Percentiles rank a stretch among this genome's conserved stretches.
Evolutionary conservation across 2,113 vertebrate genomes (phyloP).

Genomic region (Xenopus laevis): DNA sequence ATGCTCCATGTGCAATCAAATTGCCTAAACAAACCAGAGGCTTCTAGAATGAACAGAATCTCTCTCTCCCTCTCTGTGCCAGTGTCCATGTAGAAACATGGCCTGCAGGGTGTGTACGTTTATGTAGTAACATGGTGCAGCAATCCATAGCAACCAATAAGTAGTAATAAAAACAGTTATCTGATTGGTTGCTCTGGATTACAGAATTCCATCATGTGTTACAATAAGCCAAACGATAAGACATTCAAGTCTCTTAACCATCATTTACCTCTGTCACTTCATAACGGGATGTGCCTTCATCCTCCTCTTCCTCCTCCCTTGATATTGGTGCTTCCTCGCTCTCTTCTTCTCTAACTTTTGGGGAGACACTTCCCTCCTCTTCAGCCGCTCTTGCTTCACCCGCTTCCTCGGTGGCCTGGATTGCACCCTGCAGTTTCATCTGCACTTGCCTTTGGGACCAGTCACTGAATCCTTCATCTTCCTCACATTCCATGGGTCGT

Average conservation of each 20-base stretch:
- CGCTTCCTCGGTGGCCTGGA: slow-evolving; percentile 37
- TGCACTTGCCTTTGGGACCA: slow-evolving; percentile 69
- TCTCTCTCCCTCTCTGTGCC: too few species aligned
- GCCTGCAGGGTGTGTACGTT: too few species aligned
- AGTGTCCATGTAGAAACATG: too few species aligned
- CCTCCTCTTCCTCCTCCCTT: slow-evolving; percentile 29
- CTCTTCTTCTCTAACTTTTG: neutral
- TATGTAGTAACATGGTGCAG: too few species aligned
- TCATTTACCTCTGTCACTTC: slow-evolving; percentile 23
- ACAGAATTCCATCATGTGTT: too few species aligned
- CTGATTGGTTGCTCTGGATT: too few species aligned
- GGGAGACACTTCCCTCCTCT: neutral
- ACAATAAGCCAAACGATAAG: neutral
- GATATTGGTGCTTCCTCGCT: neutral
- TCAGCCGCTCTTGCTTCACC: neutral
- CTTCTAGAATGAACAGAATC: too few species aligned
- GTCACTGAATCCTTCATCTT: slow-evolving; percentile 88
- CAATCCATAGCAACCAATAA: too few species aligned
- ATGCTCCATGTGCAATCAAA: too few species aligned
- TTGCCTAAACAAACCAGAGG: too few species aligned
- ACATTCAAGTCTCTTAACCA: too few species aligned
- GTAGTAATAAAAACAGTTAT: too few species aligned
- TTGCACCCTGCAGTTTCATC: slow-evolving; percentile 59
- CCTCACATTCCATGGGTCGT: slow-evolving; percentile 67
- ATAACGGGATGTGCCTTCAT: slow-evolving; percentile 35